Conservation (phyloP, 1,140 invertebrate species). For the Mercenaria mercenaria region DNA sequence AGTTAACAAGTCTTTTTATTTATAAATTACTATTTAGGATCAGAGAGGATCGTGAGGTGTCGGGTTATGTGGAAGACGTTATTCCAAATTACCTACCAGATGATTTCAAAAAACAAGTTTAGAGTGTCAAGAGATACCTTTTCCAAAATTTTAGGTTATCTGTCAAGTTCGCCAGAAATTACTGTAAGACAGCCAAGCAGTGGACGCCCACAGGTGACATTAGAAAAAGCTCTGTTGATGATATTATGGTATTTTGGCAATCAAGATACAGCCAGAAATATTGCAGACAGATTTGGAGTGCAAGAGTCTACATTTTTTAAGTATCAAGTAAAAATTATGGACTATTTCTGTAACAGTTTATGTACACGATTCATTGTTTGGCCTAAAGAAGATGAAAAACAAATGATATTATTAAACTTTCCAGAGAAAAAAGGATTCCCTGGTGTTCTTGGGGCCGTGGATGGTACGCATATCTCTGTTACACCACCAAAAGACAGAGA, state of each 20-base stretch:
- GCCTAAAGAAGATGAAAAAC: background rate
- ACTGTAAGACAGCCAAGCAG: background rate
- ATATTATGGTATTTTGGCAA: conserved; percentile 39
- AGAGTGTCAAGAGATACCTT: conserved; percentile 6
- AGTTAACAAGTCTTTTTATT: too few relatives aligned
- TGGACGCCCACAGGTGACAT: background rate
- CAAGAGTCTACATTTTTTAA: conserved; percentile 30
- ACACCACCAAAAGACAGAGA: background rate
- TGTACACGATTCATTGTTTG: background rate
- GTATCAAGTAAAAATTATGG: background rate
- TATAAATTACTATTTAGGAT: too few relatives aligned
- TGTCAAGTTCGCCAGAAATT: background rate
- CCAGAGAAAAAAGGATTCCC: conserved; percentile 34
- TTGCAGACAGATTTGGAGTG: conserved; percentile 37
- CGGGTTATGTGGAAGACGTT: conserved; percentile 2
- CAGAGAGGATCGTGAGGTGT: background rate
- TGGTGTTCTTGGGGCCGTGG: conserved; percentile 54
- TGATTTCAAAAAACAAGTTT: background rate
- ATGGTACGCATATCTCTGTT: conserved; percentile 48
- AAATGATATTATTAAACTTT: background rate
- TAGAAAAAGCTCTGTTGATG: conserved; percentile 37
- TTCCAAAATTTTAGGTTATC: background rate
- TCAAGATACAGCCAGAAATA: conserved; percentile 29
- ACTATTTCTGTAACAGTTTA: background rate
- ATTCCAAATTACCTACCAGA: background rate